These are phyloP conservation scores for Microcebus tavaratra DNA, from an alignment of 2,113 vertebrate genomes.

Conservation along the genomic window DNA sequence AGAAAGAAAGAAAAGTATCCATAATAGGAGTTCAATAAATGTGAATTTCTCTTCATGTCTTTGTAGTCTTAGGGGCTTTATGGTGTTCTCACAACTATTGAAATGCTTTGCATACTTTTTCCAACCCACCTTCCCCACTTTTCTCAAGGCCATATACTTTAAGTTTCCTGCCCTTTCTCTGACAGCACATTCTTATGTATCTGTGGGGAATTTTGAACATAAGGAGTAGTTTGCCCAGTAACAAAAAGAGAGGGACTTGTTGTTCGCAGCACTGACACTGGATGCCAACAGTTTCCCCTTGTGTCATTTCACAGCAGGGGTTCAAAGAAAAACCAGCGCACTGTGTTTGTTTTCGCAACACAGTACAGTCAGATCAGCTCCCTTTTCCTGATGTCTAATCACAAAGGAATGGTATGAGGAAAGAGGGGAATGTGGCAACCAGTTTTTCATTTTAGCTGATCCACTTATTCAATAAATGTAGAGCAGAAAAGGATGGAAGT, in stretches of 20 bases:
- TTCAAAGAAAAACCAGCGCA: background rate
- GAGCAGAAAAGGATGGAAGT: background rate
- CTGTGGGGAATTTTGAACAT: background rate
- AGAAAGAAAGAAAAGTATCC: background rate
- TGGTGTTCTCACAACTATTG: background rate
- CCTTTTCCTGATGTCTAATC: background rate
- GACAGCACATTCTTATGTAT: background rate
- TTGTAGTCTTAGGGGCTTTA: background rate
- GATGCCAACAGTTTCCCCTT: background rate
- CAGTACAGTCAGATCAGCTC: background rate
- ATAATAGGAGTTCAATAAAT: background rate
- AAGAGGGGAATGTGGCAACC: background rate
- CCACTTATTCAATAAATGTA: background rate
- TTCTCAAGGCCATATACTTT: background rate
- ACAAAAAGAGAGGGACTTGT: background rate
- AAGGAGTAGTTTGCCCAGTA: background rate
- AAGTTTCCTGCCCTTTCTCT: background rate
- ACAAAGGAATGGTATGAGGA: background rate
- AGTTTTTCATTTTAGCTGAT: constrained; percentile 15
- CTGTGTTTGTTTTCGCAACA: background rate
- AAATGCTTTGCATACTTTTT: background rate
- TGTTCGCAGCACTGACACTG: background rate
- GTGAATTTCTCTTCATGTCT: constrained; percentile 16
- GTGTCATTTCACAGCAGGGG: background rate
- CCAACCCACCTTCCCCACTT: background rate